Base-by-base conservation (phyloP, 2,113 vertebrate genomes). In the Zosterops hypoxanthus region DNA sequence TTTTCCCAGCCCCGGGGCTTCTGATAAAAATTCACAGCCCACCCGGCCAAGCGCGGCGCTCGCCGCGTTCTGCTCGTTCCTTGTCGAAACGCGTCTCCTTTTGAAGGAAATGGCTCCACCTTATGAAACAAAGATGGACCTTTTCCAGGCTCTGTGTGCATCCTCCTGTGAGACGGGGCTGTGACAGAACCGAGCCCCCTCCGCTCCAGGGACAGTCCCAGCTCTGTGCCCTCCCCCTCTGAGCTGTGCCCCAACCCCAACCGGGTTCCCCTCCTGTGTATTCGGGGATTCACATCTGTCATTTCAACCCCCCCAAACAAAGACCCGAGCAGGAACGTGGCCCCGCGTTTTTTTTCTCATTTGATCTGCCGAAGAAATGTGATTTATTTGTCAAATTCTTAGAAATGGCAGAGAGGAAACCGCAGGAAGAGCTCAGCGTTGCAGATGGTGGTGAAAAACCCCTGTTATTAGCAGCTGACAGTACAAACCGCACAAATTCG, bases 1-100 rank as follows among this genome's bases (percentile, higher is more conserved):
- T 53, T 39, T 39, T 12, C 87, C 57, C 94, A 70, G 89, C 73
- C 77, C 50, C 50, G 2, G 71, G 75, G 86, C 86, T 88, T 18
- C 36, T 26, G 60, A 83, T 36, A 73, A 96, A 96, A 96, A 96
- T n/a, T 96, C 94, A 72, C 90, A 93, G 90, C 88, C 76, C 91
- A 47, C 95, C 73, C 92, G 75, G 93, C 69, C 19, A 3, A 88
- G 95, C 92, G 65, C 28, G 17, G 56, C 68, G 26, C 56, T 95
- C 7, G 0, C 49, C 1, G 46, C 4, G 1, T 1, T 5, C 56
- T 31, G 24, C n/a, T 16, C 26, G 14, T 29, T 14, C 23, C 82
- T 46, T 50, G 9, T 36, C n/a, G n/a, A 66, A 81, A 44, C 11
- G 8, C 3, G n/a, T 28, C 34, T 34, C 17, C 72, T 59, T 65